Evolutionary conservation across 2,797 vertebrate genomes (phyloP).

Genomic region (Acipenser oxyrinchus): DNA sequence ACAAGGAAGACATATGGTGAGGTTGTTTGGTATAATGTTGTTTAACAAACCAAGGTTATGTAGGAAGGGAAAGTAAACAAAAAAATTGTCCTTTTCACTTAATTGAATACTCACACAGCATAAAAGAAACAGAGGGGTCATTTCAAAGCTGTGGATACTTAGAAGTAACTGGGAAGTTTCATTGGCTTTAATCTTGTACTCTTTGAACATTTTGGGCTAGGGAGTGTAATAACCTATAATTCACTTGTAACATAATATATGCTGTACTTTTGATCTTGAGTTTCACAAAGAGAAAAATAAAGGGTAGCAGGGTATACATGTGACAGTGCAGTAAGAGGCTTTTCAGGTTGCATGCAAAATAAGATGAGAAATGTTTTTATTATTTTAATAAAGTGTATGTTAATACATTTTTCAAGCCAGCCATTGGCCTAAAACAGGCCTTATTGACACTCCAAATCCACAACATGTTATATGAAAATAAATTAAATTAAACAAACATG

Average conservation of each 20-base stretch:
- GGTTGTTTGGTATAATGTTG: neutral
- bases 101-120: constrained; percentile 5
- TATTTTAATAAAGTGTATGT: neutral
- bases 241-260: neutral
- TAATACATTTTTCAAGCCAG: constrained; percentile 5
- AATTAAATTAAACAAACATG: too few species aligned
- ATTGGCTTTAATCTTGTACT: constrained; percentile 8
- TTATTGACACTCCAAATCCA: too few species aligned
- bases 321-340: neutral
- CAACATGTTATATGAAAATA: too few species aligned
- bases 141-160: neutral
- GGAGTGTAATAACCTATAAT: neutral
- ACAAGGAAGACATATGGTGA: constrained; percentile 8
- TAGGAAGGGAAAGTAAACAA: neutral
- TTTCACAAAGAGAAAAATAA: neutral
- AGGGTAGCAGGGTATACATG: neutral
- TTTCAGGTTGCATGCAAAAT: too few species aligned
- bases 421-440: too few species aligned
- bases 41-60: neutral
- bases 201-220: neutral
- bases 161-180: neutral
- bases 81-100: neutral
- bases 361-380: too few species aligned
- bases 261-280: neutral
- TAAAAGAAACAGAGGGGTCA: neutral